A percentile compares a stretch with the other conserved stretches of the same genome.
phyloP scores from a whole-genome alignment of 2,797 vertebrate genomes.

The Crossoptilon crossoptilon region DNA sequence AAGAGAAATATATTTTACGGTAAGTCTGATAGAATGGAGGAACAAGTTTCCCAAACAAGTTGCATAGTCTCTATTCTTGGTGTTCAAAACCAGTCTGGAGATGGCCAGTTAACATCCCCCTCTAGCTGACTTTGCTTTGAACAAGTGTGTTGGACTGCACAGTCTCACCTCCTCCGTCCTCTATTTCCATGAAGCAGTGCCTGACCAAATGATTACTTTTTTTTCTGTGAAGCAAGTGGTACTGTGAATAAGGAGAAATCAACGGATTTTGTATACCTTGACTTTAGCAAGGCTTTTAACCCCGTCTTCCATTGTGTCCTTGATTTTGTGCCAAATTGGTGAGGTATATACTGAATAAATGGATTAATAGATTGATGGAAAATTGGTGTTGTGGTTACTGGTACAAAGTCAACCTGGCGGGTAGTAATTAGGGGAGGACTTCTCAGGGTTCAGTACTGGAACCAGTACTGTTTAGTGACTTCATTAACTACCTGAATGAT shows the following conservation, averaged over 20 bases:
- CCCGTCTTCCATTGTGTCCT: neutral
- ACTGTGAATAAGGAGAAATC: neutral
- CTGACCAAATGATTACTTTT: neutral
- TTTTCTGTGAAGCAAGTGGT: neutral
- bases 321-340: neutral
- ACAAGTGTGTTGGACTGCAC: neutral
- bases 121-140: neutral
- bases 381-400: neutral
- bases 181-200: neutral
- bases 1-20: neutral
- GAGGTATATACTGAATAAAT: neutral
- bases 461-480: neutral
- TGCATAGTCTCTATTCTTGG: neutral
- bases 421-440: neutral
- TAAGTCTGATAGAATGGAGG: neutral
- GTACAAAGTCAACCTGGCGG: neutral
- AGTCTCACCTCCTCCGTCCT: neutral
- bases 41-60: neutral
- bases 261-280: neutral
- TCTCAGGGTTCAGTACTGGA: neutral
- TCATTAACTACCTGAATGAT: neutral
- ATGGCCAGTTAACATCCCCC: neutral
- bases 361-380: neutral
- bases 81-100: neutral
- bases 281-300: neutral